Evolutionary conservation across 2,113 vertebrate species (phyloP).

Genomic region (Hypomesus transpacificus): DNA sequence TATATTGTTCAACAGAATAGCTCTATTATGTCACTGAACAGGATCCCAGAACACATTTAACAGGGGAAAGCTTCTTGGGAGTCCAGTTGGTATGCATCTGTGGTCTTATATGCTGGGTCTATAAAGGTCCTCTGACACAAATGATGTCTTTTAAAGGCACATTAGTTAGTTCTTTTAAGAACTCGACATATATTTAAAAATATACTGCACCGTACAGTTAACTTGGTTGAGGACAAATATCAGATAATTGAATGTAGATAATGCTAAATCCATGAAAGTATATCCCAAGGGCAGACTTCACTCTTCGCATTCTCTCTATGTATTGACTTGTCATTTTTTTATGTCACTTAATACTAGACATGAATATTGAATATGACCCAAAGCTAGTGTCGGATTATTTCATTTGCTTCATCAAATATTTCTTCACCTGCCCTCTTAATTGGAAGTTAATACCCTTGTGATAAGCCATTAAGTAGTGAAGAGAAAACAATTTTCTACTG

Average conservation of each 20-base stretch:
- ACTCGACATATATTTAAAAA: background rate
- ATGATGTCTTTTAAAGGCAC: background rate
- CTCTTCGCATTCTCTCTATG: constrained; percentile 33
- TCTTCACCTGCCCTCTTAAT: constrained; percentile 26
- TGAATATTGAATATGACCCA: constrained; percentile 43
- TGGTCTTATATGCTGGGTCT: background rate
- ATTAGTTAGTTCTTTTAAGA: background rate
- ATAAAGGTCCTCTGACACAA: background rate
- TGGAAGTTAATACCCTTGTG: constrained; percentile 37
- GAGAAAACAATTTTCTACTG: background rate
- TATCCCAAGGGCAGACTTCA: constrained; percentile 23
- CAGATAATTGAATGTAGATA: constrained; percentile 17
- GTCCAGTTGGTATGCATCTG: constrained; percentile 21
- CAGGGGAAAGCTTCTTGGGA: constrained; percentile 19
- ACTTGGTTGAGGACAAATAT: background rate
- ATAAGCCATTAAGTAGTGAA: constrained; percentile 23
- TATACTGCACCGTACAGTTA: background rate
- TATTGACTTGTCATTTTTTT: constrained; percentile 38
- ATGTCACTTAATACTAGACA: constrained; percentile 35
- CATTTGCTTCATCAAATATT: constrained; percentile 34
- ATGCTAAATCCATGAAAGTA: background rate
- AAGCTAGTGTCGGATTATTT: constrained; percentile 28
- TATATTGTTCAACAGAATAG: constrained; percentile 57
- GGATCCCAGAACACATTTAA: constrained; percentile 43
- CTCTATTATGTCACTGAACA: constrained; percentile 45